A percentile compares a stretch with the other conserved stretches of the same genome.
phyloP scores from a whole-genome alignment of 2,113 vertebrate genomes.

The Oplegnathus fasciatus region DNA sequence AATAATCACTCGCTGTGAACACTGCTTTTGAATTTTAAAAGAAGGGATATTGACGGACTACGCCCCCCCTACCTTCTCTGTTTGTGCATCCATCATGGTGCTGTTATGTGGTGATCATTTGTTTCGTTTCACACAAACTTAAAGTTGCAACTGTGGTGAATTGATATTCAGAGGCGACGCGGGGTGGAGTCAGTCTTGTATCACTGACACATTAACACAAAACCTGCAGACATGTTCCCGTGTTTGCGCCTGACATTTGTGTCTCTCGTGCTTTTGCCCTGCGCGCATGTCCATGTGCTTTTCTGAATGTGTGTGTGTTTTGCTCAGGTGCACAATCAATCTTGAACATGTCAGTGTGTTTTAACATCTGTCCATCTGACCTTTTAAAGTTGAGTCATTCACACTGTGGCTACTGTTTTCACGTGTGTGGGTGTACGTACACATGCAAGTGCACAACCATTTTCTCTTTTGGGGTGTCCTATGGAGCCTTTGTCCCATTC shows the following conservation, averaged over 20 bases:
- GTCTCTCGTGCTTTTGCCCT: not conserved
- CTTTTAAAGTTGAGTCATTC: constrained; percentile 12
- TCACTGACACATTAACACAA: constrained; percentile 11
- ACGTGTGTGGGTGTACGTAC: not conserved
- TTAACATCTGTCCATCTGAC: not conserved
- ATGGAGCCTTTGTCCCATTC: not conserved
- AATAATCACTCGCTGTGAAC: constrained; percentile 74
- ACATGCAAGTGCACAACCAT: not conserved
- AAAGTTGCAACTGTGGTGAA: constrained; percentile 22
- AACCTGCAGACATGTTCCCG: not conserved
- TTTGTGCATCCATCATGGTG: constrained; percentile 49
- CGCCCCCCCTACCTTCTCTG: not conserved
- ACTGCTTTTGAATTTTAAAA: constrained; percentile 68
- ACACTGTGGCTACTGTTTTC: not conserved
- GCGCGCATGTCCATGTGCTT: not conserved
- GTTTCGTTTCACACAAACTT: constrained; percentile 35
- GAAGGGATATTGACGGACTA: constrained; percentile 46
- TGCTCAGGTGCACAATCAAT: not conserved
- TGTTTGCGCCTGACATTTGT: not conserved
- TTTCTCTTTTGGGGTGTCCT: not conserved
- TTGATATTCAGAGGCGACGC: constrained; percentile 9
- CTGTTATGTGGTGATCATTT: constrained; percentile 12
- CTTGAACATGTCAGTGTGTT: not conserved
- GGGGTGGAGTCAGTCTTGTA: not conserved
- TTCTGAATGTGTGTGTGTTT: not conserved